These are phyloP conservation scores for Pemphigus obesinymphae DNA, from an alignment of 1,140 invertebrate genomes.

Conservation along the genomic window DNA sequence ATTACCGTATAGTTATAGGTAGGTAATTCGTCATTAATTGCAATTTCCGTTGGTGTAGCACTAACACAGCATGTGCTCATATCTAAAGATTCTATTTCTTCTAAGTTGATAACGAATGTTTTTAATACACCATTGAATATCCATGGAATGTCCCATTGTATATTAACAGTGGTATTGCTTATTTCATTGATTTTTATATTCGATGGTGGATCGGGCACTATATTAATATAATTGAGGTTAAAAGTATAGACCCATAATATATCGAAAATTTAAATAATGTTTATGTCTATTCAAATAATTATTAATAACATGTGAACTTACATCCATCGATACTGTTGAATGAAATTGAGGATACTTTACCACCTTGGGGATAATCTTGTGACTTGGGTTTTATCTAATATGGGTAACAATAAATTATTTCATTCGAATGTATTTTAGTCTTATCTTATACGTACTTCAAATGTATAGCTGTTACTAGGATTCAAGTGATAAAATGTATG, in stretches of 20 bases:
- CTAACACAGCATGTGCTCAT: neutral
- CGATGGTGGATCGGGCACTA: neutral
- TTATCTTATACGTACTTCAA: neutral
- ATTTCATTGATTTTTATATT: neutral
- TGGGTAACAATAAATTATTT: neutral
- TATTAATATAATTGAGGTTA: neutral
- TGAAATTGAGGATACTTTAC: neutral
- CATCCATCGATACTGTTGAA: neutral
- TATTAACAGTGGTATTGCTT: neutral
- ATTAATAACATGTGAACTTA: neutral
- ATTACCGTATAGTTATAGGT: constrained; percentile 7
- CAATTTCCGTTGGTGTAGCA: neutral
- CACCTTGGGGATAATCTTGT: neutral
- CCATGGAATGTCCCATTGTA: constrained; percentile 22
- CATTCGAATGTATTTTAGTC: no score
- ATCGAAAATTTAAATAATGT: neutral
- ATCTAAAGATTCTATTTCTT: neutral
- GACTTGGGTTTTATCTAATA: neutral
- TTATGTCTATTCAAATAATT: no score
- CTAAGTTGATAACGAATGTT: neutral
- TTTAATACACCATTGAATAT: neutral
- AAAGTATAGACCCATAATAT: neutral
- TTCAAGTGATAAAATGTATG: neutral
- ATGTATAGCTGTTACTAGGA: neutral
- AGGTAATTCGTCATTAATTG: neutral